Evolutionary conservation across 2,797 vertebrate genomes (phyloP), one percentile per base, ranked within the genome.

Genomic region (Leptoclinus maculatus): DNA sequence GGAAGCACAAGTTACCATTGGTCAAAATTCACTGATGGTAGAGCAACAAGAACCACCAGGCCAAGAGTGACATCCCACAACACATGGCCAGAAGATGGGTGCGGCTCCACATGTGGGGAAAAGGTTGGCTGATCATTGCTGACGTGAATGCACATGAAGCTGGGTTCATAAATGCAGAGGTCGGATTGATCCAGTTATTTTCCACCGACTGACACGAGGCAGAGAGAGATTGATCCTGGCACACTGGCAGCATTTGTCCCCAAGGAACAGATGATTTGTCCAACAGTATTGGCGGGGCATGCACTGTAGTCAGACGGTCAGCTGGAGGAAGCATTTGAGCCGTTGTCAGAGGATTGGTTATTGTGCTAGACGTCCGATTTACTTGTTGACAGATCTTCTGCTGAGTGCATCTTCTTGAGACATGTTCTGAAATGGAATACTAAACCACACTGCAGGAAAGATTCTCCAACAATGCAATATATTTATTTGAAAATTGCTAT

Each of bases 161-260:
- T 23, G 60, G 25, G 13, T 75, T 70, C 17, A 45, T 47, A 32
- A 68, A 76, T 23, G 21, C 41, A 14, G 83, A 62, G 56, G 47
- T 1, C 3, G 16, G 68, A 32, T 80, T 79, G 27, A 79, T 69
- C 76, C 77, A 74, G 71, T 74, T 72, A 45, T 83, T 86, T 84
- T 84, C 81, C 71, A 81, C 66, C 36, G 57, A 71, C 27, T 75
- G 75, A 79, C 85, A 76, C 0, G 60, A 79, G 71, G 78, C 58
- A 21, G 66, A 53, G 11, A 71, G 39, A 65, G 34, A 75, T 76
- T 73, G 80, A 83, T 91, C 76, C 54, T 84, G 83, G 71, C 66
- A 72, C 59, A 73, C 41, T 67, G 56, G 79, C 74, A 91, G 78
- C 83, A 69, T 87, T 70, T 83, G 84, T 72, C 83, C 85, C 45